Percentiles rank a stretch among this genome's conserved stretches.
Conservation (phyloP, 2,113 vertebrate genomes). For the Dromaius novaehollandiae region DNA sequence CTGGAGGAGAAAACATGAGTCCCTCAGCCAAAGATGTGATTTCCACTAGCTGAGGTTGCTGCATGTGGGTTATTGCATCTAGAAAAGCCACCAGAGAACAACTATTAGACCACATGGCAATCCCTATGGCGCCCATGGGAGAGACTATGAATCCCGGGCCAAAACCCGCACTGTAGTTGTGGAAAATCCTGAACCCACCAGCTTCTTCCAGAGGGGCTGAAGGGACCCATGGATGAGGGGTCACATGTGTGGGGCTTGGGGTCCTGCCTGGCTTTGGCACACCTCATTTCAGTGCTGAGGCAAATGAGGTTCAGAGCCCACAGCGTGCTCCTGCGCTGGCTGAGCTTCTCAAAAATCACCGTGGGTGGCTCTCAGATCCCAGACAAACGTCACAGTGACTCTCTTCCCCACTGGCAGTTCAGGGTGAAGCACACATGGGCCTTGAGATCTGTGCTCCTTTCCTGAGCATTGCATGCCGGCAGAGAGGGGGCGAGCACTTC, state of each 20-base stretch:
- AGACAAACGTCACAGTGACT: accelerated
- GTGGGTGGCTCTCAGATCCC: background rate
- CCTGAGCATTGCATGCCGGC: background rate
- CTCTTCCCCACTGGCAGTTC: background rate
- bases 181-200: background rate
- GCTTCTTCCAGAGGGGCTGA: background rate
- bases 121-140: accelerated
- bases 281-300: background rate
- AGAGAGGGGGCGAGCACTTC: background rate
- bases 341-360: background rate
- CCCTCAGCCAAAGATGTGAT: background rate
- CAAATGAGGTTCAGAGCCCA: background rate
- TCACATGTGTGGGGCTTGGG: background rate
- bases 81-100: background rate
- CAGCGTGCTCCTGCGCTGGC: accelerated
- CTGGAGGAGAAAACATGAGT: background rate
- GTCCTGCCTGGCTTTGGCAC: background rate
- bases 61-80: background rate
- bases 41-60: background rate
- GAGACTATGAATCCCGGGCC: accelerated
- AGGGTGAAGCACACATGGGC: background rate
- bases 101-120: background rate
- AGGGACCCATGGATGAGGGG: too few species aligned
- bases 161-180: background rate
- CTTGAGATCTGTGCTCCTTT: background rate